Evolutionary conservation across 2,888 invertebrate genomes (phyloP), one percentile per base, ranked within the genome.

Genomic region (Glaucopsyche alexis): DNA sequence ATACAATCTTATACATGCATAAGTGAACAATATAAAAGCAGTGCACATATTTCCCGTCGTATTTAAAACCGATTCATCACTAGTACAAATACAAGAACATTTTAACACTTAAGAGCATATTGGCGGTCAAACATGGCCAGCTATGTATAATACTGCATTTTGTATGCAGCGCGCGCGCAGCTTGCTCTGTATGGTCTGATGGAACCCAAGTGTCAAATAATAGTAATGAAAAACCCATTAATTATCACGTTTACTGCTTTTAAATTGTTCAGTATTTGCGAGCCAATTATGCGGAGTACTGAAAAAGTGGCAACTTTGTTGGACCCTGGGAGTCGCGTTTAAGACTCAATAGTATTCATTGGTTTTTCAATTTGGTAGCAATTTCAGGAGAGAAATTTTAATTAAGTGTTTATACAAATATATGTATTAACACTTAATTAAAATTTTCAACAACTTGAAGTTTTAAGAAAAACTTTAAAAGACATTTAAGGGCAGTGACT

Each of bases 161-260:
- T 74, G 81, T 84, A 84, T 84, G 80, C 84, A 74, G 65, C 75
- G 73, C 81, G 78, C 82, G 76, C 73, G 72, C 64, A 52, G 65
- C 65, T 49, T 72, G 71, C 71, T 70, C 71, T 76, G 72, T 73
- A 76, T 71, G 74, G 76, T 74, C 71, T 70, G 74, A 72, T 73
- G 79, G 74, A 77, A 72, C 76, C 72, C 79, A 79, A 79, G 79
- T 76, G 76, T 80, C 77, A 79, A 79, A 79, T 82, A 79, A 79
- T 77, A 77, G 75, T 74, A 75, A 73, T 74, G 77, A 80, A 80
- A 83, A 80, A 81, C 77, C 79, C 75, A 80, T 81, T 81, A 78
- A 78, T 79, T 73, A 75, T 40, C 76, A 76, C 78, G 78, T 78
- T 77, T 79, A 80, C 79, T 64, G 78, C 75, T 76, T 79, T 79